Base-by-base conservation (phyloP, 2,797 vertebrate species). In the Craterocephalus amniculus region DNA sequence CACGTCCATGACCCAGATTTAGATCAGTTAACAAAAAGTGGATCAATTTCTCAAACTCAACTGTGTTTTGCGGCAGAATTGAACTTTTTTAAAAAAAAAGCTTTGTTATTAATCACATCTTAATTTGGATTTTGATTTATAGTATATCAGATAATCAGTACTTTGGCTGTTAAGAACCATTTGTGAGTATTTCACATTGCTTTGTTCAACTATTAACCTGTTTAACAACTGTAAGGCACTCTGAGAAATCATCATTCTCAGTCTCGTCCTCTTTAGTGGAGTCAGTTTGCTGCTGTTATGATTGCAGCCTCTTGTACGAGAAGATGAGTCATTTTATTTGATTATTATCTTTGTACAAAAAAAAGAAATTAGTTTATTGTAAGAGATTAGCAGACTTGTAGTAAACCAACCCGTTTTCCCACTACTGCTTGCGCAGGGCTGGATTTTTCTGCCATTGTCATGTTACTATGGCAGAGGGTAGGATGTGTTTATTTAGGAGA, bases 401-500 rank as follows among this genome's bases (percentile, higher is more conserved):
- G 24, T 16, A 13, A 5, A 22, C 11, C 24, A 32, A 18, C 22
- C 1, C 14, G 54, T 12, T 68, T 2, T 55, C 26, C 40, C 35
- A 71, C 63, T 60, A 58, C 54, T 60, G 32, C 14, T 35, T 36
- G 38, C 20, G 0, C 43, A 38, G 49, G 1, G 38, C 1, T 55
- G 52, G 52, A 14, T 4, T 8, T 56, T 58, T 35, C 6, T 27
- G 18, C 11, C 68, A 22, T 40, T 10, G 48, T 57, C 31, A 58
- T 36, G 60, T 74, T 26, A 64, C 36, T 18, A 40, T 70, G 61
- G 10, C 61, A 27, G 32, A 79, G 69, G 43, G 51, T n/a, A 58
- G 24, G 22, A 32, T 29, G 22, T 78, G 76, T 82, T 82, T 84
- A 63, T 87, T 80, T 83, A 61, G 38, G 58, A 40, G 63, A 54